Evolutionary conservation across 2,113 vertebrate species (phyloP).

Genomic region (Megaleporinus macrocephalus): DNA sequence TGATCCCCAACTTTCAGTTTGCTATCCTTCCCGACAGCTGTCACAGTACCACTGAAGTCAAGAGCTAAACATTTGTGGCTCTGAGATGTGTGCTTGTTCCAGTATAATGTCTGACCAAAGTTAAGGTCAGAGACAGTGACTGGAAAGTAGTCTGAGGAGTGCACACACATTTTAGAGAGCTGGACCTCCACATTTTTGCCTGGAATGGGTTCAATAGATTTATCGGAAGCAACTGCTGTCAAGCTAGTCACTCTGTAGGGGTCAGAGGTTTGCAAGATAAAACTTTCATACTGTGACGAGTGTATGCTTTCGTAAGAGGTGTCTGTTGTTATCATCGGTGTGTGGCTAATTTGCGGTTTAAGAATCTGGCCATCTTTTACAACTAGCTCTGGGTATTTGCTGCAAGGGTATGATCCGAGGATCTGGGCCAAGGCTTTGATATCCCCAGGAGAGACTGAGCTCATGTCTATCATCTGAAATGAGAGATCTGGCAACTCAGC

Average conservation of each 20-base stretch:
- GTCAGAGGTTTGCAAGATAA: slow-evolving; percentile 77
- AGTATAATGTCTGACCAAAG: slow-evolving; percentile 81
- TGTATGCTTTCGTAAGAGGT: slow-evolving; percentile 17
- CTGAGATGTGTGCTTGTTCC: slow-evolving; percentile 72
- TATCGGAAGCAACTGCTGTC: slow-evolving; percentile 64
- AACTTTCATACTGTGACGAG: slow-evolving; percentile 59
- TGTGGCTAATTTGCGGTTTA: slow-evolving; percentile 71
- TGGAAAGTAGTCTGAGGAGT: slow-evolving; percentile 87
- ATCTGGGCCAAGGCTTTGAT: slow-evolving; percentile 74
- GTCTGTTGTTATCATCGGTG: slow-evolving; percentile 57
- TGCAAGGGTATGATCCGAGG: slow-evolving; percentile 70
- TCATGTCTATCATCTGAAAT: slow-evolving; percentile 84
- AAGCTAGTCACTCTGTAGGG: slow-evolving; percentile 71
- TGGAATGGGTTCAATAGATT: slow-evolving; percentile 36
- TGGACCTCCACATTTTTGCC: slow-evolving; percentile 75
- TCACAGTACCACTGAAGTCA: slow-evolving; percentile 84
- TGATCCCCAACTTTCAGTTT: slow-evolving; percentile 81
- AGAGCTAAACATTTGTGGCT: slow-evolving; percentile 79
- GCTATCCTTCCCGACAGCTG: slow-evolving; percentile 69
- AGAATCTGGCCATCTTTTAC: slow-evolving; percentile 76
- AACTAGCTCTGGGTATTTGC: slow-evolving; percentile 78
- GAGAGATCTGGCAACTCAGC: slow-evolving; percentile 78
- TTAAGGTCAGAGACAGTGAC: slow-evolving; percentile 77
- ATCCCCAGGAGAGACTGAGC: slow-evolving; percentile 69
- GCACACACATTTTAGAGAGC: slow-evolving; percentile 78